Conservation (phyloP, 2,113 vertebrate genomes). For the Zosterops japonicus region DNA sequence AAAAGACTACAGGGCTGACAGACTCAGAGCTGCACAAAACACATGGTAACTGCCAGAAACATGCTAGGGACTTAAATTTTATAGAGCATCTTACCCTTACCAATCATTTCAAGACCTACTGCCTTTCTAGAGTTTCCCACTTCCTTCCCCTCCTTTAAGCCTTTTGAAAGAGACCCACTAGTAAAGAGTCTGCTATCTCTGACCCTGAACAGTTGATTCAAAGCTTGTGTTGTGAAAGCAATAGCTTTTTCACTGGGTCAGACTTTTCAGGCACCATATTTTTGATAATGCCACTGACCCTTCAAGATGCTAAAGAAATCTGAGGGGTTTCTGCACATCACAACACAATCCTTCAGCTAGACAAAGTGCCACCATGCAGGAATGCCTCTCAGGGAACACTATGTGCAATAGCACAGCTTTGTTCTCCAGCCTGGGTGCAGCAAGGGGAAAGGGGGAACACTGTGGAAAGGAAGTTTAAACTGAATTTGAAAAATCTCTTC, state of each 20-base stretch:
- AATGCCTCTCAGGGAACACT: not conserved
- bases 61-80: not conserved
- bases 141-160: not conserved
- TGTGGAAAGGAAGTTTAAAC: not conserved
- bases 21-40: not conserved
- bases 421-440: not conserved
- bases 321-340: not conserved
- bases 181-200: not conserved
- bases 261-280: not conserved
- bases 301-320: not conserved
- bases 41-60: not conserved
- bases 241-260: not conserved
- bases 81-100: not conserved
- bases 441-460: not conserved
- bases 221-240: not conserved
- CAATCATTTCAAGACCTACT: not conserved
- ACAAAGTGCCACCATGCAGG: not conserved
- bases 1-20: not conserved
- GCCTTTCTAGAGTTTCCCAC: not conserved
- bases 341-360: not conserved
- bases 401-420: not conserved
- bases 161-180: not conserved
- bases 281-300: not conserved
- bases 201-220: not conserved
- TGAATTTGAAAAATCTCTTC: not conserved